These are phyloP conservation scores for Lonchura striata DNA, from an alignment of 2,113 vertebrate genomes.

Conservation along the genomic window DNA sequence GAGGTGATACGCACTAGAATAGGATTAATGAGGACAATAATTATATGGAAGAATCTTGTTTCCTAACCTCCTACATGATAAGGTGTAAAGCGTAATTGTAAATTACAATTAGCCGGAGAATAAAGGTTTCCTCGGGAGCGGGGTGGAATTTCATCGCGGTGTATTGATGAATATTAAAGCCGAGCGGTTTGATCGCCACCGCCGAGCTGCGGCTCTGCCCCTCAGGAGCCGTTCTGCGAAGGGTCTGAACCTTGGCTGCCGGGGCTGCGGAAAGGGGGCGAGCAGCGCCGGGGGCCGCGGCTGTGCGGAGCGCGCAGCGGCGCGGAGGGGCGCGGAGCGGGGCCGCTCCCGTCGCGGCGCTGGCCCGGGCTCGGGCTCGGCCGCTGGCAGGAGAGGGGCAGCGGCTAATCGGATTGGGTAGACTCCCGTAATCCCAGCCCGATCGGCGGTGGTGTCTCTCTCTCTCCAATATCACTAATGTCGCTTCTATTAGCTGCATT, in stretches of 20 bases:
- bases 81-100: slow-evolving; percentile 30
- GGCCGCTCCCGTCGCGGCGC: too few relatives aligned
- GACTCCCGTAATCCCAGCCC: slow-evolving; percentile 72
- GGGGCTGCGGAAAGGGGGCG: too few relatives aligned
- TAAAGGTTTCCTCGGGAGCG: slow-evolving; percentile 4
- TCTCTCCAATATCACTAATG: slow-evolving; percentile 74
- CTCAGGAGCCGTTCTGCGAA: neutral
- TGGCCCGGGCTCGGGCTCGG: neutral
- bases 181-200: neutral
- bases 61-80: slow-evolving; percentile 15
- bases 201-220: neutral
- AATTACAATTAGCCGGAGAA: slow-evolving; percentile 46
- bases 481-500: slow-evolving; percentile 76
- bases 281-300: neutral
- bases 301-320: neutral
- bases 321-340: too few relatives aligned
- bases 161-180: neutral
- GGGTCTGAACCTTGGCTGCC: neutral
- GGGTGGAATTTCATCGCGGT: slow-evolving; percentile 19
- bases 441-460: slow-evolving; percentile 33
- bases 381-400: slow-evolving; percentile 31
- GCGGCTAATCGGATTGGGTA: slow-evolving; percentile 76
- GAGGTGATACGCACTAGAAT: neutral
- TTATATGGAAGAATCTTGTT: slow-evolving; percentile 35
- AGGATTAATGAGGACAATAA: slow-evolving; percentile 7